Conservation (phyloP, 2,888 invertebrate genomes). For the Dolomedes plantarius region DNA sequence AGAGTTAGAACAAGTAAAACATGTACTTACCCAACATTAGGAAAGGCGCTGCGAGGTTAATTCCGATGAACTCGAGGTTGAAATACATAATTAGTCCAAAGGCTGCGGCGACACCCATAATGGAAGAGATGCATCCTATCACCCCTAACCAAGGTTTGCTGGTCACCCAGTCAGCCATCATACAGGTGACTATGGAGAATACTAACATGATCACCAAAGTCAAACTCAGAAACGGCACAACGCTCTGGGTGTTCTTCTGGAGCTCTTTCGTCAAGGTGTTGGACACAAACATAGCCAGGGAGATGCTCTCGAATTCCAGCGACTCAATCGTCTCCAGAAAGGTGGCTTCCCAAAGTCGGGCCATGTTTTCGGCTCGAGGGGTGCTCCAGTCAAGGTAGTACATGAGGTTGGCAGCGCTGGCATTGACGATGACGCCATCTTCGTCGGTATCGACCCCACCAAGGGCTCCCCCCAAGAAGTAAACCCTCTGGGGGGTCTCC, state of each 20-base stretch:
- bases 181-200: conserved; percentile 88
- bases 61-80: conserved; percentile 94
- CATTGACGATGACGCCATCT: conserved; percentile 85
- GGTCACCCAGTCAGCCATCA: conserved; percentile 95
- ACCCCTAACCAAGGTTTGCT: conserved; percentile 95
- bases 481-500: conserved; percentile 91
- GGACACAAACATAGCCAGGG: conserved; percentile 89
- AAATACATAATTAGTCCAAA: conserved; percentile 93
- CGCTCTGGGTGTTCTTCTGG: conserved; percentile 91
- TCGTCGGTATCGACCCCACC: conserved; percentile 88
- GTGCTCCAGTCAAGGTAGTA: conserved; percentile 84
- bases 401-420: conserved; percentile 91
- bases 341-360: conserved; percentile 90
- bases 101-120: conserved; percentile 92
- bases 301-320: conserved; percentile 86
- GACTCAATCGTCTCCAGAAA: conserved; percentile 86
- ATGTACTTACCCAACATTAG: conserved; percentile 91
- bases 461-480: conserved; percentile 90
- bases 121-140: conserved; percentile 92
- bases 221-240: conserved; percentile 79
- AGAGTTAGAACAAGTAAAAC: too few relatives aligned
- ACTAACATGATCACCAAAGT: conserved; percentile 91
- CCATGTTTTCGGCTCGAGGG: conserved; percentile 80
- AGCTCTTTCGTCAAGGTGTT: conserved; percentile 93
- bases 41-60: conserved; percentile 95